These are phyloP conservation scores for Chirona hameri DNA, from an alignment of 2,888 invertebrate genomes.

Conservation along the genomic window DNA sequence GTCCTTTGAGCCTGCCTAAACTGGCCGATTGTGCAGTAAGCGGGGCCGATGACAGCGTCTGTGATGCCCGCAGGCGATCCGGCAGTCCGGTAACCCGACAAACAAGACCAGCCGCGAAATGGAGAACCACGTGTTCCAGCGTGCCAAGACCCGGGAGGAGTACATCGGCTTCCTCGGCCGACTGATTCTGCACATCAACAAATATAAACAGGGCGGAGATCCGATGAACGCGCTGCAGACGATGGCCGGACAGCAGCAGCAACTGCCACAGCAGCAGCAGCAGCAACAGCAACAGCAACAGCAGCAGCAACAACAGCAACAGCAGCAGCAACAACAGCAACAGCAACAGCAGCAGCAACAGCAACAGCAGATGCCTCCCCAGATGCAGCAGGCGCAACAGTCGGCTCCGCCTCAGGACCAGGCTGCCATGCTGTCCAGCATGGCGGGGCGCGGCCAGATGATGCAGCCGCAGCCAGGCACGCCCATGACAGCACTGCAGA, in stretches of 20 bases:
- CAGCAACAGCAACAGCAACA: not conserved
- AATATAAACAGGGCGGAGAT: conserved; percentile 22
- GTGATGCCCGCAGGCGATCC: not conserved
- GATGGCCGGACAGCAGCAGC: conserved; percentile 1
- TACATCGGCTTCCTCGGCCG: conserved; percentile 34
- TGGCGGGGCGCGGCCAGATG: no score
- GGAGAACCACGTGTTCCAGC: conserved; percentile 36
- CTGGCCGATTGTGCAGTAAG: no score
- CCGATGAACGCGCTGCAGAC: conserved; percentile 33
- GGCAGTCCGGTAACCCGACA: not conserved
- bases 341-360: no score
- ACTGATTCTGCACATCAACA: conserved; percentile 34
- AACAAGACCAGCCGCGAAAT: not conserved
- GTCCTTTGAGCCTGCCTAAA: no score
- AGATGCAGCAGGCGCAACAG: not conserved
- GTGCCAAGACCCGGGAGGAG: conserved; percentile 35
- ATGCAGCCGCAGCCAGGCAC: not conserved
- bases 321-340: no score
- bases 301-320: no score
- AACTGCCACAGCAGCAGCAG: not conserved
- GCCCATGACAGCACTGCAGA: not conserved
- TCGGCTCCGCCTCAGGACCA: not conserved
- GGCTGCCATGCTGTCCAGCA: not conserved
- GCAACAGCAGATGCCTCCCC: not conserved
- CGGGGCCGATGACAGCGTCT: not conserved